Conservation (phyloP, 2,888 invertebrate genomes). For the Erebia ligea region DNA sequence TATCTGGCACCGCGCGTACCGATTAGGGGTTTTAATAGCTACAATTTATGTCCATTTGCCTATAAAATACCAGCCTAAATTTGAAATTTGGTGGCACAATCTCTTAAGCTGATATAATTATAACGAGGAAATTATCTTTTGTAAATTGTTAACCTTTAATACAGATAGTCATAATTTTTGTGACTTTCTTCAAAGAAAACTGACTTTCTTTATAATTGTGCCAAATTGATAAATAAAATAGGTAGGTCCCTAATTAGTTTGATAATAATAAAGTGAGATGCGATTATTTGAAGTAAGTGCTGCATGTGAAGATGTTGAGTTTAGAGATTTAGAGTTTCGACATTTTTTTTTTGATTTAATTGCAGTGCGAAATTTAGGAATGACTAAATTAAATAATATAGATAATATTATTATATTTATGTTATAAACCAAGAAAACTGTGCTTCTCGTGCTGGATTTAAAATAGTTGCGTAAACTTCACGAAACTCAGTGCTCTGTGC, state of each 20-base stretch:
- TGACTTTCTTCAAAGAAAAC: not conserved
- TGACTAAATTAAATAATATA: not conserved
- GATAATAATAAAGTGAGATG: too few relatives aligned
- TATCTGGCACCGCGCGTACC: slow-evolving; percentile 17
- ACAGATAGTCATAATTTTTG: not conserved
- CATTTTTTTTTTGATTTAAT: too few relatives aligned
- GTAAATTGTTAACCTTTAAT: slow-evolving; percentile 7
- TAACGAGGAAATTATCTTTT: slow-evolving; percentile 10
- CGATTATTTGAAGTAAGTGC: too few relatives aligned
- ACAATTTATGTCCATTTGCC: slow-evolving; percentile 25
- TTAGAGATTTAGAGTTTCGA: too few relatives aligned
- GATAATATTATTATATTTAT: not conserved
- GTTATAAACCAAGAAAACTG: too few relatives aligned
- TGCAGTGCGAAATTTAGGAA: too few relatives aligned
- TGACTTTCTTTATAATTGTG: not conserved
- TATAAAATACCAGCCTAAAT: slow-evolving; percentile 20
- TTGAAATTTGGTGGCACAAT: slow-evolving; percentile 15
- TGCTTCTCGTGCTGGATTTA: not conserved
- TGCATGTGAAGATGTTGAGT: too few relatives aligned
- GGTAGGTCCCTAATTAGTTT: not conserved
- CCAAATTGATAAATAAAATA: not conserved
- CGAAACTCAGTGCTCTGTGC: slow-evolving; percentile 7
- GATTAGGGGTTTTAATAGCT: slow-evolving; percentile 24
- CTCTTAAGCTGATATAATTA: slow-evolving; percentile 21
- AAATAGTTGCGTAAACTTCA: not conserved